A percentile compares a stretch with the other conserved stretches of the same genome.
Evolutionary conservation across 1,140 invertebrate genomes (phyloP).

Genomic region (Papilio aristodemus): DNA sequence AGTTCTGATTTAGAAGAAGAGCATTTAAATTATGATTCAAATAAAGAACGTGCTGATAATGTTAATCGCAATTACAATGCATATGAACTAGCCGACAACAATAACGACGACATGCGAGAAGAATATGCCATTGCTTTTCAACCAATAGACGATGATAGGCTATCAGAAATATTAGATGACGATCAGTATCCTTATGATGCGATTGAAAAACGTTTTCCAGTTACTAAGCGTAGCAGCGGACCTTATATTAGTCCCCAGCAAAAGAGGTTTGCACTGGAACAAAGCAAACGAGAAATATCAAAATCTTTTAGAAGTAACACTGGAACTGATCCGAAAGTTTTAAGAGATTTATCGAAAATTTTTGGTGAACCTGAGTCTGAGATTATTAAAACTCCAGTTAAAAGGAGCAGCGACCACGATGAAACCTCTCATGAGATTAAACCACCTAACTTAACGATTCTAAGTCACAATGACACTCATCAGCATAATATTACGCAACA

Average conservation of each 20-base stretch:
- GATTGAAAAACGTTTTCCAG: constrained; percentile 82
- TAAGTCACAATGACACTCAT: constrained; percentile 62
- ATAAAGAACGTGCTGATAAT: constrained; percentile 63
- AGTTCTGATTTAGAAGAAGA: constrained; percentile 68
- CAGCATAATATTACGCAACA: constrained; percentile 48
- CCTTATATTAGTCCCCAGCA: constrained; percentile 72
- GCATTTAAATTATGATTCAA: constrained; percentile 58
- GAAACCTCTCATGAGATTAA: constrained; percentile 64
- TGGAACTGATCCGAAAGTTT: constrained; percentile 79
- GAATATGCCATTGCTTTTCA: constrained; percentile 81
- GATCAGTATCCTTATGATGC: constrained; percentile 70
- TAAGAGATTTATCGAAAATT: constrained; percentile 80
- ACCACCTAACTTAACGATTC: constrained; percentile 57
- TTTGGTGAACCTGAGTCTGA: constrained; percentile 72
- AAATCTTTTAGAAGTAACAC: constrained; percentile 73
- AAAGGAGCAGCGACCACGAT: constrained; percentile 67
- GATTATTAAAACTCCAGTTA: constrained; percentile 72
- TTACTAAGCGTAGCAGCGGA: constrained; percentile 83
- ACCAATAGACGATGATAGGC: constrained; percentile 78
- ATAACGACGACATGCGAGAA: constrained; percentile 76
- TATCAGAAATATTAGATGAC: constrained; percentile 69
- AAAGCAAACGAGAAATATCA: constrained; percentile 67
- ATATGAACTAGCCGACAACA: constrained; percentile 65
- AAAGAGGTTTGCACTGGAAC: constrained; percentile 68
- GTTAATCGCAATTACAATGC: constrained; percentile 67